Conservation (phyloP, 2,888 invertebrate genomes). For the Cerastoderma edule region DNA sequence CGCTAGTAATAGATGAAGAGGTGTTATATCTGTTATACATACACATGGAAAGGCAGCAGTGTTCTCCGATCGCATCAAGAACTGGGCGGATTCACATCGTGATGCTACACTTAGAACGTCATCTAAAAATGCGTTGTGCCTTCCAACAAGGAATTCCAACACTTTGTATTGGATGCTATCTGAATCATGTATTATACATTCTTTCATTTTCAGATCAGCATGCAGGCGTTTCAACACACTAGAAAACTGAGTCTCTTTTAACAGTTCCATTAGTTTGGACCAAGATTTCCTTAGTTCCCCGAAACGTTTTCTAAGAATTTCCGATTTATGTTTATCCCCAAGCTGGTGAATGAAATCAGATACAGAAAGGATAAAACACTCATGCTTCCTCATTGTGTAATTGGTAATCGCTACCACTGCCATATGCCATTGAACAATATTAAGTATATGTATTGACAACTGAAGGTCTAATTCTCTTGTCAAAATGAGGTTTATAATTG, state of each 20-base stretch:
- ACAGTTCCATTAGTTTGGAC: slow-evolving; percentile 8
- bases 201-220: slow-evolving; percentile 35
- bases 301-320: slow-evolving; percentile 16
- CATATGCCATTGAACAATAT: slow-evolving; percentile 62
- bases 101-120: slow-evolving; percentile 18
- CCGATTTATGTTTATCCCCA: slow-evolving; percentile 12
- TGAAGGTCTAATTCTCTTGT: slow-evolving; percentile 24
- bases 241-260: not conserved
- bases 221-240: not conserved
- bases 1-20: not conserved
- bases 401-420: slow-evolving; percentile 44
- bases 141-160: slow-evolving; percentile 39
- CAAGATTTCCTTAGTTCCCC: slow-evolving; percentile 20
- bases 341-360: slow-evolving; percentile 31
- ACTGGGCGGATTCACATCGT: slow-evolving; percentile 33
- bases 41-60: slow-evolving; percentile 25
- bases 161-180: slow-evolving; percentile 40
- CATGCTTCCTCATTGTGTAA: slow-evolving; percentile 54
- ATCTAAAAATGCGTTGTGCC: slow-evolving; percentile 62
- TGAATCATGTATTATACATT: slow-evolving; percentile 52
- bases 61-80: slow-evolving; percentile 28
- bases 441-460: slow-evolving; percentile 43
- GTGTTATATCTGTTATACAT: slow-evolving; percentile 40
- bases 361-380: slow-evolving; percentile 51
- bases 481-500: slow-evolving; percentile 42